phyloP scores from a whole-genome alignment of 2,888 invertebrate genomes.

The Suillia variegata region DNA sequence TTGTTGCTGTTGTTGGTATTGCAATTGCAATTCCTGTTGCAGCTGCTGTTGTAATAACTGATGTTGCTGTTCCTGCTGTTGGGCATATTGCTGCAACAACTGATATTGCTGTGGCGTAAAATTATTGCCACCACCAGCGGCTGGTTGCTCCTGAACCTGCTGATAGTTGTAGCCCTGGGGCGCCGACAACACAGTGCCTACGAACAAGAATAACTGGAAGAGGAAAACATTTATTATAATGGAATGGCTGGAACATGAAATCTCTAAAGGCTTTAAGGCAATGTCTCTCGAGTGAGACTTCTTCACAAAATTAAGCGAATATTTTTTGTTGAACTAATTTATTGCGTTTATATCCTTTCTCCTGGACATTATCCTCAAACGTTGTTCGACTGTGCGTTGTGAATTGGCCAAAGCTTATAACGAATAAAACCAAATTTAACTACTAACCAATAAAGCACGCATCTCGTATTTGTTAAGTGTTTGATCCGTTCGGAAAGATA shows the following conservation, averaged over 20 bases:
- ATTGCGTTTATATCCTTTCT: too few relatives aligned
- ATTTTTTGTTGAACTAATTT: too few relatives aligned
- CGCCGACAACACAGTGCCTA: constrained; percentile 17
- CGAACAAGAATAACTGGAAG: constrained; percentile 18
- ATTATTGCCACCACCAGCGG: constrained; percentile 4
- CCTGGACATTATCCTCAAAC: too few relatives aligned
- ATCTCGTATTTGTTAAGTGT: constrained; percentile 17
- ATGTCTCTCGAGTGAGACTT: too few relatives aligned
- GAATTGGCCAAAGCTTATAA: too few relatives aligned
- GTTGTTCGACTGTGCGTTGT: too few relatives aligned
- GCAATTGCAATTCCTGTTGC: background rate
- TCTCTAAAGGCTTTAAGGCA: background rate
- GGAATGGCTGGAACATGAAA: background rate
- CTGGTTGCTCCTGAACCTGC: constrained; percentile 20
- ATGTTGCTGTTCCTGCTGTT: constrained; percentile 14
- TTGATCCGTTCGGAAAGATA: background rate
- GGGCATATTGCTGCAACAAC: constrained; percentile 18
- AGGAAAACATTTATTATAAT: too few relatives aligned
- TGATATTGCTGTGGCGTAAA: constrained; percentile 15
- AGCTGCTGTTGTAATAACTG: constrained; percentile 4
- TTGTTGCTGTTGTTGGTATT: constrained; percentile 1
- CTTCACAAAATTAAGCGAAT: too few relatives aligned
- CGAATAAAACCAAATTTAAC: too few relatives aligned
- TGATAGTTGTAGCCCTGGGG: constrained; percentile 33
- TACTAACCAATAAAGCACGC: constrained; percentile 30